Percentiles rank a stretch among this genome's conserved stretches.
These are phyloP conservation scores for Nemurella pictetii DNA, from an alignment of 2,888 invertebrate genomes.

Conservation along the genomic window DNA sequence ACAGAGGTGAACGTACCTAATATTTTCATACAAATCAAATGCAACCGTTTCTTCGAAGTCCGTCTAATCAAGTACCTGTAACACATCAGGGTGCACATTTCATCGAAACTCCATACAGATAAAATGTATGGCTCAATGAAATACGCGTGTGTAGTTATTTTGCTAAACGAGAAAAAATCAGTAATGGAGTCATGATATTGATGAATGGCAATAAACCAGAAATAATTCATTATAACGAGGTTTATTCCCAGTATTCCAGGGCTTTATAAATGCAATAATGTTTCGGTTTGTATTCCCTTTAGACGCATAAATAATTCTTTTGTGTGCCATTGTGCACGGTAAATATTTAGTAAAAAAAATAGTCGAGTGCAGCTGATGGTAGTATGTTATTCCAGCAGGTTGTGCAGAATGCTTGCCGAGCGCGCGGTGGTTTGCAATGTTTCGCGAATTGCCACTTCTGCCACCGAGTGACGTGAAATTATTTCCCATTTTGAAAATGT, in stretches of 20 bases:
- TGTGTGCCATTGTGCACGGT: background rate
- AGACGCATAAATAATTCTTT: background rate
- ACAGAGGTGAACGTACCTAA: too few species aligned
- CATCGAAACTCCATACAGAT: too few species aligned
- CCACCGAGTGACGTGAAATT: constrained; percentile 39
- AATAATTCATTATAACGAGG: too few species aligned
- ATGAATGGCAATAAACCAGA: too few species aligned
- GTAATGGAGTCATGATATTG: too few species aligned
- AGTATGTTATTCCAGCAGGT: background rate
- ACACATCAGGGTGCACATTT: too few species aligned
- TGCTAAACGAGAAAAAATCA: too few species aligned
- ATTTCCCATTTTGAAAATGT: constrained; percentile 42
- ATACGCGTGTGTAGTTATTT: too few species aligned
- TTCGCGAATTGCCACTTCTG: constrained; percentile 21
- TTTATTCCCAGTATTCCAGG: background rate
- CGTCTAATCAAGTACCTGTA: too few species aligned
- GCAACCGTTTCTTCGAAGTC: too few species aligned
- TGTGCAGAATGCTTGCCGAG: background rate
- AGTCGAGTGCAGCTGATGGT: background rate
- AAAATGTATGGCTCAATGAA: too few species aligned
- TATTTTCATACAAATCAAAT: too few species aligned
- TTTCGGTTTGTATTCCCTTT: background rate
- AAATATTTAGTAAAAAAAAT: background rate
- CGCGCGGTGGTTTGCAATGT: background rate
- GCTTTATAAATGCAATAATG: background rate